Evolutionary conservation across 2,113 vertebrate species (phyloP), one percentile per base, ranked within the genome.

Genomic region (Eira barbara): DNA sequence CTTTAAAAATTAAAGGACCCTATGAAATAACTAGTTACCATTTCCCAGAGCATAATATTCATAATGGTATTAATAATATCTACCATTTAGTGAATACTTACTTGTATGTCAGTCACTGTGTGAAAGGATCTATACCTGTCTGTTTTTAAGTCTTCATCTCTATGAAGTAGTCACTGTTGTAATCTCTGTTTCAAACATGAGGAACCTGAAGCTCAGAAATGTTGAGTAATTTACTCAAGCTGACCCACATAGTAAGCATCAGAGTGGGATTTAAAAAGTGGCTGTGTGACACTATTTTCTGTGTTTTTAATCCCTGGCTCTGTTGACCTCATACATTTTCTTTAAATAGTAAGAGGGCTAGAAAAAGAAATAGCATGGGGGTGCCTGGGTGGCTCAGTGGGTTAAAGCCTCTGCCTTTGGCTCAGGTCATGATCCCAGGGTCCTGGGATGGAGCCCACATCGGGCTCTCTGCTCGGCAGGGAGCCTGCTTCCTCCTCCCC

Each of bases 201-300:
- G 7, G 21, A 80, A 89, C 3, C 4, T 25, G 17, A 97, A 93
- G 14, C 27, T 91, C 39, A 69, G 80, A 90, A 93, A 79, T 25
- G 20, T 36, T 96, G 52, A 94, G 36, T 55, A 47, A 61, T 31
- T 78, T 84, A 20, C 11, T 79, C 57, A 85, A 95, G 42, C 13
- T 87, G 2, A 73, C 18, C 57, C 85, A 59, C 3, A 13, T 4
- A 80, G 31, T 34, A 91, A 61, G 3, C 34, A 86, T 57, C 13
- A 55, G 57, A 95, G 31, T 34, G 11, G 20, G 17, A 69, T 91
- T 80, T 25, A 29, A 42, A 93, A 39, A 78, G 47, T 65, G 63
- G 5, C 27, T 29, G 6, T 49, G 39, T 34, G 6, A 39, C 12
- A 20, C 0, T 4, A 39, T 8, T 0, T 4, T 29, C 57, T 63